phyloP scores from a whole-genome alignment of 2,888 invertebrate species.

The Nycteola revayana region DNA sequence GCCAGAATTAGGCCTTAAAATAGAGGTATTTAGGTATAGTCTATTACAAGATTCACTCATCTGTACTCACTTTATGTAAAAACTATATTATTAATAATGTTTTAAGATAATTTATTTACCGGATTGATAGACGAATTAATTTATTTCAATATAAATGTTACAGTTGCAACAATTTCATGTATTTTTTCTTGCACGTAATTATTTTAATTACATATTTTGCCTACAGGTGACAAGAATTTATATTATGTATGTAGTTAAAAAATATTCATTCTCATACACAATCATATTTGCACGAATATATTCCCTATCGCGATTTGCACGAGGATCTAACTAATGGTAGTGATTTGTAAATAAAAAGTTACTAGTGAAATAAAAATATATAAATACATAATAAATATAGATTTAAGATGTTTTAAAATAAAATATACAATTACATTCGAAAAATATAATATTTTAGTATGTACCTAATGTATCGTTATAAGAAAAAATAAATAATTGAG shows the following conservation, averaged over 20 bases:
- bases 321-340: constrained; percentile 34
- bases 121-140: constrained; percentile 23
- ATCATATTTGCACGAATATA: constrained; percentile 31
- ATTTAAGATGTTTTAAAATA: constrained; percentile 28
- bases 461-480: constrained; percentile 15
- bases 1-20: constrained; percentile 48
- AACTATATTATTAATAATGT: too few species aligned
- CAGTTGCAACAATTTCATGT: constrained; percentile 37
- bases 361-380: constrained; percentile 30
- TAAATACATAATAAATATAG: constrained; percentile 32
- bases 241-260: constrained; percentile 25
- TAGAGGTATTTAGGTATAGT: constrained; percentile 46
- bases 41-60: constrained; percentile 25
- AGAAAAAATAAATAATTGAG: constrained; percentile 23
- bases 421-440: constrained; percentile 32
- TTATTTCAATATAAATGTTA: constrained; percentile 32
- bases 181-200: constrained; percentile 19
- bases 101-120: constrained; percentile 29
- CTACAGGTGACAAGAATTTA: constrained; percentile 36
- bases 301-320: constrained; percentile 31
- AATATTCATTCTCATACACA: constrained; percentile 31
- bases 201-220: constrained; percentile 29
- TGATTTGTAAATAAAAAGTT: constrained; percentile 40
- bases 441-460: constrained; percentile 19
- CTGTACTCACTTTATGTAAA: constrained; percentile 49